A percentile compares a stretch with the other conserved stretches of the same genome.
These are phyloP conservation scores for Aleiodes testaceus DNA, from an alignment of 2,888 invertebrate species.

Conservation along the genomic window DNA sequence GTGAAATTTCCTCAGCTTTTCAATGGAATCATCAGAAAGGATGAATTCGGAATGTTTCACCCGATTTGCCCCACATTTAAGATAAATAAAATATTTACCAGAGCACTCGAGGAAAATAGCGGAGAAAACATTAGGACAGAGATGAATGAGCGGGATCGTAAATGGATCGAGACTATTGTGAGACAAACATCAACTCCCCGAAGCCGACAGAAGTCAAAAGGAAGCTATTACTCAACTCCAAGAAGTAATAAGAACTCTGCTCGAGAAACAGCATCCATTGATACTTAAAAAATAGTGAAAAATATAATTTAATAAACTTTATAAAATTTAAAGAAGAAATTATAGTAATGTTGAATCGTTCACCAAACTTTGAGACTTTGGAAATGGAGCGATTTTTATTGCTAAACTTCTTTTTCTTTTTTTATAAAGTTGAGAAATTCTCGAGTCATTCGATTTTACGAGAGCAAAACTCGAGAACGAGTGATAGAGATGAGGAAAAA, in stretches of 20 bases:
- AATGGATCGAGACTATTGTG: constrained; percentile 53
- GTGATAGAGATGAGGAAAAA: too few relatives aligned
- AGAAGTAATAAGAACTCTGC: constrained; percentile 21
- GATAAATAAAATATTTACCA: background rate
- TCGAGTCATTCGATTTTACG: too few relatives aligned
- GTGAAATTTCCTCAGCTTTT: too few relatives aligned
- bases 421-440: too few relatives aligned
- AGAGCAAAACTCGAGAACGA: too few relatives aligned
- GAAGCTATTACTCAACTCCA: constrained; percentile 8
- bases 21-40: too few relatives aligned
- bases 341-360: background rate
- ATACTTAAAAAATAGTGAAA: background rate
- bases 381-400: background rate
- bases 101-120: constrained; percentile 42
- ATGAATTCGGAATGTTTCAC: too few relatives aligned
- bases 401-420: too few relatives aligned
- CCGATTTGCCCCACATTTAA: too few relatives aligned
- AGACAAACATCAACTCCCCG: constrained; percentile 49
- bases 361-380: background rate
- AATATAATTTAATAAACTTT: background rate
- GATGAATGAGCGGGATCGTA: constrained; percentile 56
- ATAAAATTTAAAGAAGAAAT: background rate
- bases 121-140: constrained; percentile 39
- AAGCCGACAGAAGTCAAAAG: constrained; percentile 51
- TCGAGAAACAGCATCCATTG: constrained; percentile 5